Conservation (phyloP, 2,888 invertebrate genomes). For the Achlya flavicornis region DNA sequence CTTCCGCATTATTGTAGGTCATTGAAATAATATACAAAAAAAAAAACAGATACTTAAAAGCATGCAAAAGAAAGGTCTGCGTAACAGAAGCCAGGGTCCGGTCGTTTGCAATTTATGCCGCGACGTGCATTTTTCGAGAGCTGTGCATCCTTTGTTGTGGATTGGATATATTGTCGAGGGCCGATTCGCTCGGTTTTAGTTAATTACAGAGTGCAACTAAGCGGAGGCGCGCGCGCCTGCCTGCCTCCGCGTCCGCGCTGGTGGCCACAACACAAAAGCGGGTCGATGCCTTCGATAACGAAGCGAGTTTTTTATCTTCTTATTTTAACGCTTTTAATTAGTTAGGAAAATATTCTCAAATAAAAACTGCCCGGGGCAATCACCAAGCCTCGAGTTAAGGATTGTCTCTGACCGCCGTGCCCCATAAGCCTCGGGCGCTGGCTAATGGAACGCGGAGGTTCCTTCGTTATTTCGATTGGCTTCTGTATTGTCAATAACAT, state of each 20-base stretch:
- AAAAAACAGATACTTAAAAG: slow-evolving; percentile 22
- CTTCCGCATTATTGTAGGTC: not conserved
- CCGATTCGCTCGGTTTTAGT: slow-evolving; percentile 70
- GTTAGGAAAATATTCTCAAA: slow-evolving; percentile 84
- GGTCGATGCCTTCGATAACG: slow-evolving; percentile 83
- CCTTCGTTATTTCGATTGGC: slow-evolving; percentile 70
- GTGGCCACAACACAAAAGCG: slow-evolving; percentile 80
- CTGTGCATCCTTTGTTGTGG: slow-evolving; percentile 59
- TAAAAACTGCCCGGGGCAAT: slow-evolving; percentile 72
- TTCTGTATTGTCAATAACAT: slow-evolving; percentile 71
- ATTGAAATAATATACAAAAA: not conserved
- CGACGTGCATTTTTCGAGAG: slow-evolving; percentile 61
- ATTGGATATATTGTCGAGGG: slow-evolving; percentile 46
- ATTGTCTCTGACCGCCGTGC: slow-evolving; percentile 68
- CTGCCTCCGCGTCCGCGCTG: slow-evolving; percentile 51
- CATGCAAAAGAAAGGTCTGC: slow-evolving; percentile 30
- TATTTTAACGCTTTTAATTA: slow-evolving; percentile 83
- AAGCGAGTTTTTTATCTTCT: slow-evolving; percentile 78
- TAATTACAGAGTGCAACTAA: slow-evolving; percentile 76
- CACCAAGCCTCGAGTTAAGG: slow-evolving; percentile 60
- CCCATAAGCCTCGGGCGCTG: slow-evolving; percentile 55
- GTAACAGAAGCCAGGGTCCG: slow-evolving; percentile 34
- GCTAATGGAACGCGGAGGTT: slow-evolving; percentile 59
- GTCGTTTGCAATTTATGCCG: slow-evolving; percentile 47
- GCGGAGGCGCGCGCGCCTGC: slow-evolving; percentile 53